Conservation (phyloP, 92 coral and sea anemone species). For the Zoanthus gigantus region DNA sequence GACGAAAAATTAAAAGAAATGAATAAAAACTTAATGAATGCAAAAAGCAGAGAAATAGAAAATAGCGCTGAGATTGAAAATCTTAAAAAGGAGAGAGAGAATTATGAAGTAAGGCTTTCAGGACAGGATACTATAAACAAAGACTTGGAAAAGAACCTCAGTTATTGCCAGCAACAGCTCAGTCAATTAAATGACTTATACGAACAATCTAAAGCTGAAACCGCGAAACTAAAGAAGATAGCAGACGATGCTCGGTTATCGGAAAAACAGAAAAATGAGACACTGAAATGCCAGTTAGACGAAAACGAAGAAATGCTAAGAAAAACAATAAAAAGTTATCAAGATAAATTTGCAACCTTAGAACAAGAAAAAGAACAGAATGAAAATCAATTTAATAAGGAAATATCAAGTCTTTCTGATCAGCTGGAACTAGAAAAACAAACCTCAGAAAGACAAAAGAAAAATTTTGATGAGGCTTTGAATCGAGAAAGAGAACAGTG, state of each 20-base stretch:
- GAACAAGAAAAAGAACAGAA: constrained; percentile 65
- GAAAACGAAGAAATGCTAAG: constrained; percentile 67
- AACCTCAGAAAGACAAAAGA: constrained; percentile 63
- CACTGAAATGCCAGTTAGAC: constrained; percentile 71
- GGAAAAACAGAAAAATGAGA: constrained; percentile 64
- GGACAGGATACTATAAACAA: constrained; percentile 56
- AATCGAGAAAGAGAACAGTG: constrained; percentile 64
- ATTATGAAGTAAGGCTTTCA: constrained; percentile 63
- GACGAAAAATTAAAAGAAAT: constrained; percentile 60
- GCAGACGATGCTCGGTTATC: constrained; percentile 19
- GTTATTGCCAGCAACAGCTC: constrained; percentile 46
- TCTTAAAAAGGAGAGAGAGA: constrained; percentile 63
- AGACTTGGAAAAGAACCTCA: constrained; percentile 69
- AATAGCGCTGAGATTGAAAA: constrained; percentile 57
- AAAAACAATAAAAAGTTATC: constrained; percentile 75
- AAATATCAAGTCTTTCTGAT: constrained; percentile 57
- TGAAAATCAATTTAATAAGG: constrained; percentile 69
- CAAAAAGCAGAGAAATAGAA: constrained; percentile 51
- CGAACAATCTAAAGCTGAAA: constrained; percentile 14
- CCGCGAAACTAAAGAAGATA: background rate
- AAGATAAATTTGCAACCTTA: constrained; percentile 56
- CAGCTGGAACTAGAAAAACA: constrained; percentile 63
- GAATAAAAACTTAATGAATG: constrained; percentile 34
- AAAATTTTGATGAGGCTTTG: constrained; percentile 63
- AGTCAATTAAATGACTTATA: constrained; percentile 28